Base-by-base conservation (phyloP, 2,113 vertebrate genomes). In the Scomber colias region DNA sequence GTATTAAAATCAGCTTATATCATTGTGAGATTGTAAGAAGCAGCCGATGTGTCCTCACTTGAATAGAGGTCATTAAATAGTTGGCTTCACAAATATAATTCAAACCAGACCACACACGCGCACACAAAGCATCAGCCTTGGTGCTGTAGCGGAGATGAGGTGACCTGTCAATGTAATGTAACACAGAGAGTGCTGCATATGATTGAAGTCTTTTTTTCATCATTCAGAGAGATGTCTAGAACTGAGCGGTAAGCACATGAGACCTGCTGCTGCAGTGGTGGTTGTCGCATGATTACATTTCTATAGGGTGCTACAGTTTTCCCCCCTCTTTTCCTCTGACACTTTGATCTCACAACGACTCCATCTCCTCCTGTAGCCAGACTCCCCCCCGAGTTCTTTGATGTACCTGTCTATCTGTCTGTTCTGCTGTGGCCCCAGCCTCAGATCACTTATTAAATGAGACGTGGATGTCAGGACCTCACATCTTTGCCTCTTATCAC, bases 371-470 rank as follows among this genome's bases (percentile, higher is more conserved):
- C 83, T 81, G 84, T 66, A 81, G 87, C 69, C 30, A 80, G 60
- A 80, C 57, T 77, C 70, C 35, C 79, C 70, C 35, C 70, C 31
- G 11, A 63, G 72, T 65, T 72, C 85, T 92, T 90, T 92, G 83
- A 91, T 87, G 83, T 86, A 66, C 73, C 89, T 73, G 80, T 87
- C 75, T 73, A 45, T 71, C 83, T 54, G 74, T 78, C 80, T 53
- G 75, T 64, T 79, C 72, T 13, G 62, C 73, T 55, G 69, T 81
- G 77, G 83, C 83, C 51, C 49, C 1, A 9, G 83, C 78, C 75
- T 90, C 73, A 74, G 86, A 92, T 84, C 83, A 68, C 84, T 81
- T 81, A 86, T 87, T 87, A 90, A 91, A 88, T 77, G 82, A 90
- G 89, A 87, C 86, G 40, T 44, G 76, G 73, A 81, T 90, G 89